These are phyloP conservation scores for Coracopsis vasa DNA, from an alignment of 2,113 vertebrate genomes.

Conservation along the genomic window DNA sequence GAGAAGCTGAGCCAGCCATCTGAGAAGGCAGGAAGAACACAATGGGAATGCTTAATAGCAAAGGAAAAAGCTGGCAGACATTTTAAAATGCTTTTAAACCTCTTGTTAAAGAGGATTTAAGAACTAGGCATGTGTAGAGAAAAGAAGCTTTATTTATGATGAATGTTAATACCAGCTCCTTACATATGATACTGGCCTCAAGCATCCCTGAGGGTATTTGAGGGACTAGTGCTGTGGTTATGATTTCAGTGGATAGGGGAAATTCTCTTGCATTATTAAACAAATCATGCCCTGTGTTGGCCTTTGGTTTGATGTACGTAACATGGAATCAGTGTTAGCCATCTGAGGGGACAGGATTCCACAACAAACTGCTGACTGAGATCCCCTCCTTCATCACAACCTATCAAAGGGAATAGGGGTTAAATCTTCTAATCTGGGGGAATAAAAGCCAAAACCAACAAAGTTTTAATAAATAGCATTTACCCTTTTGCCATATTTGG, in stretches of 20 bases:
- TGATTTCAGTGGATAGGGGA: not conserved
- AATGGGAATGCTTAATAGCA: not conserved
- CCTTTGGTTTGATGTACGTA: not conserved
- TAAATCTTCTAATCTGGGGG: not conserved
- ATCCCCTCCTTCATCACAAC: not conserved
- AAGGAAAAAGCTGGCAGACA: not conserved
- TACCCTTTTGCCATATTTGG: not conserved
- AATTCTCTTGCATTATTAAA: conserved; percentile 33
- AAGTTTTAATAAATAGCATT: not conserved
- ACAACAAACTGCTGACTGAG: not conserved
- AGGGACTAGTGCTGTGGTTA: conserved; percentile 9
- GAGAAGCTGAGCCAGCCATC: not conserved
- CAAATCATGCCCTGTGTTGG: not conserved
- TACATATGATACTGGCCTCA: not conserved
- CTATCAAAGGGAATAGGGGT: not conserved
- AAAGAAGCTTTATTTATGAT: conserved; percentile 57
- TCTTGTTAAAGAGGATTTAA: conserved; percentile 38
- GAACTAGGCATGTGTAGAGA: not conserved
- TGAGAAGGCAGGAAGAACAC: not conserved
- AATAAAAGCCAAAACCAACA: accelerated
- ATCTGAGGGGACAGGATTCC: not conserved
- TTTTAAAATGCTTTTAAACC: conserved; percentile 19
- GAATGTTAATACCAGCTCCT: conserved; percentile 35
- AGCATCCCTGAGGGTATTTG: conserved; percentile 10
- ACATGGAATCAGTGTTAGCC: not conserved